A percentile compares a stretch with the other conserved stretches of the same genome.
Conservation (phyloP, 1,140 invertebrate species). For the Goniozus legneri region DNA sequence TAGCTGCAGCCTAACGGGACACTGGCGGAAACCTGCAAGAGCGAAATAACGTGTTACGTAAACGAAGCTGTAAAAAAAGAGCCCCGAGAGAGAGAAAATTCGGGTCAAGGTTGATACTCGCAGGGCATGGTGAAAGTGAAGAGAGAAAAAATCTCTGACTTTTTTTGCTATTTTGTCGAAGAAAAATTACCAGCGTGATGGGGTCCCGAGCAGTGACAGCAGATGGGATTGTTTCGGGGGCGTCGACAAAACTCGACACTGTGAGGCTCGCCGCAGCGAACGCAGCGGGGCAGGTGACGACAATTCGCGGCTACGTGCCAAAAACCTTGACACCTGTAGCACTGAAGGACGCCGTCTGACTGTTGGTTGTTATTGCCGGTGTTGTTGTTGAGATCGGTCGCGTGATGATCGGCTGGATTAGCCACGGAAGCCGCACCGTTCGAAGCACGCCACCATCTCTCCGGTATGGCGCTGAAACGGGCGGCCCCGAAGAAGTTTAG, state of each 20-base stretch:
- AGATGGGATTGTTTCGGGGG: constrained; percentile 53
- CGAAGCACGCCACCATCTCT: constrained; percentile 41
- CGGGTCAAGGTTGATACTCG: neutral
- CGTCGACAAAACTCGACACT: constrained; percentile 53
- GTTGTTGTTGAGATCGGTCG: neutral
- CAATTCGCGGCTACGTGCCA: constrained; percentile 59
- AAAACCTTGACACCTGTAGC: constrained; percentile 57
- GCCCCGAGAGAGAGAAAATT: constrained; percentile 7
- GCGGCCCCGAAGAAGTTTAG: constrained; percentile 52
- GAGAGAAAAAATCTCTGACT: too few species aligned
- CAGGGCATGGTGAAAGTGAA: neutral
- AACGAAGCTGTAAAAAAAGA: too few species aligned
- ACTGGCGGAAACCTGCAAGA: constrained; percentile 46
- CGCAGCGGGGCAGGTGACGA: constrained; percentile 52
- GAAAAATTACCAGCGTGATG: constrained; percentile 53
- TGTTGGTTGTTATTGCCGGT: constrained; percentile 17
- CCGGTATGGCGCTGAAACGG: constrained; percentile 47
- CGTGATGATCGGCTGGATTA: constrained; percentile 2
- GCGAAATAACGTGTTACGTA: too few species aligned
- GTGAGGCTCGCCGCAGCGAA: constrained; percentile 55
- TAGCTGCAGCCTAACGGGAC: constrained; percentile 54
- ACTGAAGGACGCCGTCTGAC: constrained; percentile 47
- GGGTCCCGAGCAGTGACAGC: constrained; percentile 55
- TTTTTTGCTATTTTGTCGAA: too few species aligned
- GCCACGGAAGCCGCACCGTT: neutral